A percentile compares a stretch with the other conserved stretches of the same genome.
Conservation (phyloP, 2,797 vertebrate genomes). For the Cephalopachus bancanus region DNA sequence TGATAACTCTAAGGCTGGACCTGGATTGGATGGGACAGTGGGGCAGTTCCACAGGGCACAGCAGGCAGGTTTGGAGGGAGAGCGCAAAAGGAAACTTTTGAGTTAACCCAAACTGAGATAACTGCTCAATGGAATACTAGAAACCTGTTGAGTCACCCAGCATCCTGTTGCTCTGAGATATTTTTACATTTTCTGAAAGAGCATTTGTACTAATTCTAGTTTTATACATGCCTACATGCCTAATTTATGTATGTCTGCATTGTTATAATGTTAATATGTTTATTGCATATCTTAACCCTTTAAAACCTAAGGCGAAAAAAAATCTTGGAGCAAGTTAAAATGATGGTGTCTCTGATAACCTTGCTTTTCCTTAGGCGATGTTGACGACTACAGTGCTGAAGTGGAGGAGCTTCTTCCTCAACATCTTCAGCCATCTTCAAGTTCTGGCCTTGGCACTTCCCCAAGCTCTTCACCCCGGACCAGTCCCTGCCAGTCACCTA, state of each 20-base stretch:
- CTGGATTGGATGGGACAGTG: neutral
- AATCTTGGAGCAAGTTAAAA: neutral
- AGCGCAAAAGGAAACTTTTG: neutral
- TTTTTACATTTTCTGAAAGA: neutral
- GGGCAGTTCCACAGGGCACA: neutral
- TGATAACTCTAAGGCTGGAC: neutral
- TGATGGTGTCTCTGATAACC: neutral
- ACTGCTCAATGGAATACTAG: neutral
- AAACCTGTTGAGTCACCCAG: accelerated
- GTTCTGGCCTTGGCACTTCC: slow-evolving; percentile 92
- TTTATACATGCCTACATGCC: neutral
- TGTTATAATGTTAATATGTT: neutral
- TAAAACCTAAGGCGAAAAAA: neutral
- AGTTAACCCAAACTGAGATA: neutral
- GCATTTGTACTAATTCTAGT: neutral
- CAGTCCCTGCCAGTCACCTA: slow-evolving; percentile 97
- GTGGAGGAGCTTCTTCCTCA: slow-evolving; percentile 97
- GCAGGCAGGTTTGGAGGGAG: neutral
- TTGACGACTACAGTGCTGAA: slow-evolving; percentile 95
- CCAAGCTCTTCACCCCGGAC: slow-evolving; percentile 94
- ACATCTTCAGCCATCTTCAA: slow-evolving; percentile 94
- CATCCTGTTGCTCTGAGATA: neutral
- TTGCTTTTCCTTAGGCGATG: slow-evolving; percentile 91
- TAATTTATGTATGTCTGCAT: neutral
- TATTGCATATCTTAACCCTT: neutral